These are phyloP conservation scores for Eilema caniola DNA, from an alignment of 2,888 invertebrate genomes.

Conservation along the genomic window DNA sequence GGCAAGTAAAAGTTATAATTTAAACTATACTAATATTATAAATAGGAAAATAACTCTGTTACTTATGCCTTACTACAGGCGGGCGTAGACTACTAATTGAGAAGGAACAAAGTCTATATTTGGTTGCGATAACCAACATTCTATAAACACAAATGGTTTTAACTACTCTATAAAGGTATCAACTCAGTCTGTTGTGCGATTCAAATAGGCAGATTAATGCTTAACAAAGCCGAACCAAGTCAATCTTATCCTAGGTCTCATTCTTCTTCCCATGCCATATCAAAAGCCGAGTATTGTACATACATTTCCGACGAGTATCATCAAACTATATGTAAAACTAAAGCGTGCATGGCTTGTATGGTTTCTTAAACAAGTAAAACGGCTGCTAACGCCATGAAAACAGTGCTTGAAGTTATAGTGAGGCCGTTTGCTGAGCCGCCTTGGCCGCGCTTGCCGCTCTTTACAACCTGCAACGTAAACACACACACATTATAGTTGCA, in stretches of 20 bases:
- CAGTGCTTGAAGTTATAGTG: conserved; percentile 43
- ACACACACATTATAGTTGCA: not conserved
- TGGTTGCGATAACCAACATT: too few species aligned
- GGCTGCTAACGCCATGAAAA: conserved; percentile 43
- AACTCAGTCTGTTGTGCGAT: too few species aligned
- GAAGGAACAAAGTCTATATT: too few species aligned
- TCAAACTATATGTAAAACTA: conserved; percentile 3
- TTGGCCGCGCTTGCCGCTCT: conserved; percentile 7
- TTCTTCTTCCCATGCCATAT: not conserved
- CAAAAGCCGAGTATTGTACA: not conserved
- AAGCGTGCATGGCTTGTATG: conserved; percentile 7
- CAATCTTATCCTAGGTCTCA: not conserved
- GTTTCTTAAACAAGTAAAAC: conserved; percentile 41
- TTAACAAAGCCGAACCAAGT: too few species aligned
- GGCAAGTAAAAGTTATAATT: too few species aligned
- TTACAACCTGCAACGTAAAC: conserved; percentile 35
- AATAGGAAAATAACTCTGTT: too few species aligned
- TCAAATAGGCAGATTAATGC: too few species aligned
- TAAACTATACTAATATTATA: too few species aligned
- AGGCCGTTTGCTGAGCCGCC: conserved; percentile 44
- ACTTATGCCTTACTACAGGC: too few species aligned
- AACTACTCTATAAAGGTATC: too few species aligned
- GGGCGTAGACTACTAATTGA: too few species aligned
- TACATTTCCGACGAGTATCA: not conserved
- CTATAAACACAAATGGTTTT: too few species aligned